Evolutionary conservation across 2,113 vertebrate species (phyloP).

Genomic region (Microcebus tavaratra): DNA sequence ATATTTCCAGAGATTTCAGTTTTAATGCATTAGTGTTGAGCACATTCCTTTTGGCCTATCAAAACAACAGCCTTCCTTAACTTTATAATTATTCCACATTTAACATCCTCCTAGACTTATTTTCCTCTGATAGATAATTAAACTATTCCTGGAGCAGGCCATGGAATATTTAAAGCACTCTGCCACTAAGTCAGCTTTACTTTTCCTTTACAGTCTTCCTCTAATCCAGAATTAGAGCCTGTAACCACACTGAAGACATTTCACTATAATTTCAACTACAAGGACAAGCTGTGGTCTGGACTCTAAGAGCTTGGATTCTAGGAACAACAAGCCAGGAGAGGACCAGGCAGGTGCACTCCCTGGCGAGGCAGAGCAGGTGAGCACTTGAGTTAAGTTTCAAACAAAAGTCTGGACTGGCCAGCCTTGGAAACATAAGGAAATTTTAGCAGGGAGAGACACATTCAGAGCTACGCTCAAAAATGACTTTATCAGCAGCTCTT

Average conservation of each 20-base stretch:
- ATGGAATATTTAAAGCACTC: not conserved
- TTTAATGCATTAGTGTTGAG: not conserved
- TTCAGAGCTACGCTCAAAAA: not conserved
- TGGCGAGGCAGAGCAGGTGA: not conserved
- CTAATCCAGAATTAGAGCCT: not conserved
- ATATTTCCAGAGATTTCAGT: not conserved
- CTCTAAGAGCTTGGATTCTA: not conserved
- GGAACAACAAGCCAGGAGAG: not conserved
- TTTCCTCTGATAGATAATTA: conserved; percentile 4
- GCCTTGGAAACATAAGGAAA: not conserved
- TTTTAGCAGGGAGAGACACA: not conserved
- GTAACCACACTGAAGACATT: not conserved
- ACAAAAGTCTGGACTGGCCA: not conserved
- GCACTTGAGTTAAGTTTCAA: not conserved
- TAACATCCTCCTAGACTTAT: not conserved
- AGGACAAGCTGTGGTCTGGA: not conserved
- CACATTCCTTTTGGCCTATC: not conserved
- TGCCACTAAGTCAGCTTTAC: not conserved
- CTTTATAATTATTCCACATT: not conserved
- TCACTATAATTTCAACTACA: not conserved
- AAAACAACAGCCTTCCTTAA: not conserved
- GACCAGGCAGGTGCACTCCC: rapidly evolving
- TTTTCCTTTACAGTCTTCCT: not conserved
- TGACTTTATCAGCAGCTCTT: not conserved
- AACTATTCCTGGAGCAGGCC: not conserved